Evolutionary conservation across 2,113 vertebrate species (phyloP).

Genomic region (Clarias magur): DNA sequence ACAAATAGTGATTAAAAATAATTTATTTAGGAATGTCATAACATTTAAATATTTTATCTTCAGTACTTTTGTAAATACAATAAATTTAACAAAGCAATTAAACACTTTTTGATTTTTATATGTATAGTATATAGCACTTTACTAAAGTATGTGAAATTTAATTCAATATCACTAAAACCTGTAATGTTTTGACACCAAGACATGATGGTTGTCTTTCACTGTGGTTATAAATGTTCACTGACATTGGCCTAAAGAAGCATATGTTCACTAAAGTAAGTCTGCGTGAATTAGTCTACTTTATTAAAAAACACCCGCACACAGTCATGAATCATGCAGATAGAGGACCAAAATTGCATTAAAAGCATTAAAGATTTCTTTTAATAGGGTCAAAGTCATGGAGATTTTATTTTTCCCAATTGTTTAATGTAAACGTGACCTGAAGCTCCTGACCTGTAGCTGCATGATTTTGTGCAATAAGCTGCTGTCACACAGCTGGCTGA

Average conservation of each 20-base stretch:
- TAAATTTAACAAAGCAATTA: background rate
- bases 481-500: background rate
- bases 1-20: slow-evolving; percentile 28
- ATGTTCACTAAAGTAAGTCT: background rate
- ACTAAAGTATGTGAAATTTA: background rate
- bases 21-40: slow-evolving; percentile 12
- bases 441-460: too few species aligned
- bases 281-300: background rate
- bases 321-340: background rate
- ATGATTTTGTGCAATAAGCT: background rate
- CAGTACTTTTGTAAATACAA: background rate
- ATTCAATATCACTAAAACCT: background rate
- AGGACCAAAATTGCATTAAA: background rate
- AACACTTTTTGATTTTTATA: background rate
- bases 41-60: background rate
- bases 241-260: background rate
- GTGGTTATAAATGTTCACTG: background rate
- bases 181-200: slow-evolving; percentile 14
- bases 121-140: slow-evolving; percentile 37
- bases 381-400: background rate
- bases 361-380: too few species aligned
- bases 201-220: background rate
- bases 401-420: background rate
- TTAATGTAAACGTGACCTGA: background rate
- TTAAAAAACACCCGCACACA: background rate